Evolutionary conservation across 2,888 invertebrate species (phyloP).

Genomic region (Coleophora deauratella): DNA sequence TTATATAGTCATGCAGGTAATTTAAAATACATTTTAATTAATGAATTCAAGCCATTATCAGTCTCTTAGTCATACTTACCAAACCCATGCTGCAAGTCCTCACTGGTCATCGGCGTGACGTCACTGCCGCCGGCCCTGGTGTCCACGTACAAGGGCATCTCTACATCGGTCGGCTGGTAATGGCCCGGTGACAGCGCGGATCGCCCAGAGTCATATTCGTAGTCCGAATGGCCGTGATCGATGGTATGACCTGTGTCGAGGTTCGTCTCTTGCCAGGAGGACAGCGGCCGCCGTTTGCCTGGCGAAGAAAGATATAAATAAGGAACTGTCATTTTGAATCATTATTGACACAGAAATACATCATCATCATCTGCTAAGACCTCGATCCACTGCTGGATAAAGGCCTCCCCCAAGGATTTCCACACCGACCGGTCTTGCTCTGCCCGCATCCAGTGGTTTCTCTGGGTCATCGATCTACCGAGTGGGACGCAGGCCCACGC

Average conservation of each 20-base stretch:
- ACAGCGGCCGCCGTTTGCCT: slow-evolving; percentile 72
- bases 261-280: slow-evolving; percentile 92
- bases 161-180: slow-evolving; percentile 44
- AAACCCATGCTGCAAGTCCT: slow-evolving; percentile 55
- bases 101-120: slow-evolving; percentile 50
- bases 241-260: slow-evolving; percentile 85
- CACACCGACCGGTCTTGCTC: no score
- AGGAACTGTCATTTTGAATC: no score
- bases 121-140: slow-evolving; percentile 62
- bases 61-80: slow-evolving; percentile 36
- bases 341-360: no score
- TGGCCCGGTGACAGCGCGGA: slow-evolving; percentile 42
- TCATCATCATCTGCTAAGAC: no score
- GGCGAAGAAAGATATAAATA: slow-evolving; percentile 10
- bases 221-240: slow-evolving; percentile 77
- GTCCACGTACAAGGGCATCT: slow-evolving; percentile 81
- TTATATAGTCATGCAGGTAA: no score
- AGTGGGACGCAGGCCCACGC: no score
- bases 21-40: no score
- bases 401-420: no score
- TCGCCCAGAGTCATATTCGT: slow-evolving; percentile 38
- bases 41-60: no score
- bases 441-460: no score
- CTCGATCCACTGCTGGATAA: no score
- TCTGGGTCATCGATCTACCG: no score